Conservation (phyloP, 2,113 vertebrate genomes). For the Rousettus leschenaultii region DNA sequence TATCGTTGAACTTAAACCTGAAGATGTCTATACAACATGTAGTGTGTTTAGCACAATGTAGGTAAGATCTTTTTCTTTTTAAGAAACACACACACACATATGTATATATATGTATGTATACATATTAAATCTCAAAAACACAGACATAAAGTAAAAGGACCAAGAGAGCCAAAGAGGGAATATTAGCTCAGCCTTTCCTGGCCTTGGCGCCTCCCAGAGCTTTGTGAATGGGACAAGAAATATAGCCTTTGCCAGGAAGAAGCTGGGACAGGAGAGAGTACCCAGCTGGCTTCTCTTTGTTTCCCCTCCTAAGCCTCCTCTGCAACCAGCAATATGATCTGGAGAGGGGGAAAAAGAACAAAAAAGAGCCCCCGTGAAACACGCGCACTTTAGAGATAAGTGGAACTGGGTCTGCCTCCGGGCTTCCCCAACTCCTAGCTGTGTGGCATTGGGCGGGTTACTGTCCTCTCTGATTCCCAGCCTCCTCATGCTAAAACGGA, state of each 20-base stretch:
- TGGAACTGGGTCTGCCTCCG: not conserved
- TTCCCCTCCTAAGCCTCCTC: not conserved
- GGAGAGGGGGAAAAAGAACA: not conserved
- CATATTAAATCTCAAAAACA: not conserved
- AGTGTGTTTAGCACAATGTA: not conserved
- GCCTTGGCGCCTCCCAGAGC: not conserved
- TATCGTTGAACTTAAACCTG: not conserved
- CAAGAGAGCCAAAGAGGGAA: not conserved
- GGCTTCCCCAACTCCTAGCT: not conserved
- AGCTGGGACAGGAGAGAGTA: not conserved
- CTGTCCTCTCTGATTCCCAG: not conserved
- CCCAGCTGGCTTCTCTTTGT: not conserved
- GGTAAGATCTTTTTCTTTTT: not conserved
- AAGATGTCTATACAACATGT: not conserved
- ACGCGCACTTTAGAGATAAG: not conserved
- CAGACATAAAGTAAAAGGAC: not conserved
- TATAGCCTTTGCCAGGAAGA: not conserved
- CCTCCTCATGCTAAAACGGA: not conserved
- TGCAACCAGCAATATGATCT: not conserved
- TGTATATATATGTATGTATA: no score
- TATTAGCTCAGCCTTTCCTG: not conserved
- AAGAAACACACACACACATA: not conserved
- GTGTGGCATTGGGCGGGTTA: not conserved
- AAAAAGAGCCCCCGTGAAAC: not conserved
- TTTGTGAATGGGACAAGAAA: not conserved